Evolutionary conservation across 2,113 vertebrate genomes (phyloP), one percentile per base, ranked within the genome.

Genomic region (Chaetorhynchus papuensis): DNA sequence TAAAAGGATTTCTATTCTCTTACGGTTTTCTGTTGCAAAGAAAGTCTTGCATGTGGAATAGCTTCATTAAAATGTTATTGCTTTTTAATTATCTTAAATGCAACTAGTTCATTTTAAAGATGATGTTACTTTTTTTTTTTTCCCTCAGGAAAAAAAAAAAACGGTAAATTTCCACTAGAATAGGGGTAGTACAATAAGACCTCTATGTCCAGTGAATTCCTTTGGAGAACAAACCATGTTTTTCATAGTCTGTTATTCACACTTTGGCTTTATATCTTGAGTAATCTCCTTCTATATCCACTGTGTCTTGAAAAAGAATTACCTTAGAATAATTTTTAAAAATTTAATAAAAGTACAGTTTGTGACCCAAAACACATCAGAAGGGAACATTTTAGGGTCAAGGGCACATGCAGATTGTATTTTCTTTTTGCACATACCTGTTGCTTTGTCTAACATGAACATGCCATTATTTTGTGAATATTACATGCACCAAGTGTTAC

Each of bases 401-500:
- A 22, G 20, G 6, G 18, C 52, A 59, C 10, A 57, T 31, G 39
- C 10, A 68, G 35, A n/a, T 41, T 56, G 3, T 72, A 28, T 83
- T 90, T 94, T 45, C 5, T 69, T 16, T 77, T 72, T 80, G 10
- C 44, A 60, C 3, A 3, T 64, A 39, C 5, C 37, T 52, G 2
- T 59, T 64, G 18, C 42, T 71, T 63, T 74, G 47, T 39, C 39
- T 33, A 60, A 2, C 20, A 8, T 16, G 9, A 81, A 20, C 6
- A 6, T 47, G 13, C 16, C 42, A 54, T 70, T 30, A 23, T 63
- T 84, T 83, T 52, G 24, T 64, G 18, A 44, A 2, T 33, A 39
- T 39, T 65, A 10, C 0, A 0, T 20, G 7, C 37, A 57, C 30
- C 30, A 57, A n/a, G 30, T 56, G 11, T 85, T 85, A 59, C 2